phyloP scores from a whole-genome alignment of 2,888 invertebrate genomes.

The Cylloceria caligata region DNA sequence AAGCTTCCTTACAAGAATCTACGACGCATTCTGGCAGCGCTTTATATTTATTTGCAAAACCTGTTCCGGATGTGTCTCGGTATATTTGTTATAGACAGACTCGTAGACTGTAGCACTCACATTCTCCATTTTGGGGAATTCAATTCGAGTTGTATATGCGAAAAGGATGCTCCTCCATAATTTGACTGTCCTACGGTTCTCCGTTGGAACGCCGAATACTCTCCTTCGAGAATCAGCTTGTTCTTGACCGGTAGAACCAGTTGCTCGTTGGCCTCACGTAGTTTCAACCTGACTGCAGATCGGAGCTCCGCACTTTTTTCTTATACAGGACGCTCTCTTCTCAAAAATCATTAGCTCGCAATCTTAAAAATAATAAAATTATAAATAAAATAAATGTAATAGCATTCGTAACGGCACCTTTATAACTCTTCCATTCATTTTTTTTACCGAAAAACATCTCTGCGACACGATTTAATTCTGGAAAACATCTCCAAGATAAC shows the following conservation, averaged over 20 bases:
- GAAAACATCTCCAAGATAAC: too few relatives aligned
- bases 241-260: slow-evolving; percentile 58
- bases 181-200: slow-evolving; percentile 1
- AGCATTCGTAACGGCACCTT: background rate
- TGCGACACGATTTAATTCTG: too few relatives aligned
- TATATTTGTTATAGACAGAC: background rate
- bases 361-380: slow-evolving; percentile 1
- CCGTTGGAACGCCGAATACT: slow-evolving; percentile 32
- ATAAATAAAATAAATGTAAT: background rate
- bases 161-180: slow-evolving; percentile 18
- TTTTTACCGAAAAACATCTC: too few relatives aligned
- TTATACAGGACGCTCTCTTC: background rate
- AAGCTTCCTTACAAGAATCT: background rate
- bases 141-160: background rate
- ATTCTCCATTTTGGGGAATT: background rate
- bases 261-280: slow-evolving; percentile 32
- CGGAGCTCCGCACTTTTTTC: background rate
- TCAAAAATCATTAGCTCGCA: background rate
- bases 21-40: background rate
- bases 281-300: slow-evolving; percentile 22
- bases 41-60: slow-evolving; percentile 8
- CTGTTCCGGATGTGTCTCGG: background rate
- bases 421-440: too few relatives aligned
- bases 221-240: slow-evolving; percentile 26
- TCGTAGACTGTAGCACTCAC: background rate